phyloP scores from a whole-genome alignment of 2,113 vertebrate genomes.

The Balaeniceps rex region DNA sequence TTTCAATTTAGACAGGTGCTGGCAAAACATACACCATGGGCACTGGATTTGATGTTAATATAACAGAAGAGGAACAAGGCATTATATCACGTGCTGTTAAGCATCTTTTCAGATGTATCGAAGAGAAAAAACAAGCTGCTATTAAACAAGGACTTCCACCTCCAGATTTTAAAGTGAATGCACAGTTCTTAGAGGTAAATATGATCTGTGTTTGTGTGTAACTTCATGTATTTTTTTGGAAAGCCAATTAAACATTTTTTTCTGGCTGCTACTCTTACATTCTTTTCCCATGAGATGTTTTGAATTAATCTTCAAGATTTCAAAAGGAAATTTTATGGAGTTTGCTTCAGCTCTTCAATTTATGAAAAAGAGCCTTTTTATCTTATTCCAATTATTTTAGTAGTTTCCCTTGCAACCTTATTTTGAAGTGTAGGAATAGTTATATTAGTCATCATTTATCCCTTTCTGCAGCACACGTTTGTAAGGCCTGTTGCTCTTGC shows the following conservation, averaged over 20 bases:
- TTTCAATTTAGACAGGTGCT: slow-evolving; percentile 86
- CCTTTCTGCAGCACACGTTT: not conserved
- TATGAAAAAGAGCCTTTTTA: not conserved
- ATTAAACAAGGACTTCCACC: slow-evolving; percentile 85
- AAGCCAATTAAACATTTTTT: not conserved
- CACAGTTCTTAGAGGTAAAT: slow-evolving; percentile 94
- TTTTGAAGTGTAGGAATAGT: not conserved
- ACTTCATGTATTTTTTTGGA: not conserved
- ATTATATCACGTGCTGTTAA: slow-evolving; percentile 93
- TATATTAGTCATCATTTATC: not conserved
- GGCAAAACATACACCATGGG: slow-evolving; percentile 99
- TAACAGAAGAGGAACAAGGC: slow-evolving; percentile 90
- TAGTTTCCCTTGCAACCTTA: not conserved
- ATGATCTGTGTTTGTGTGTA: not conserved
- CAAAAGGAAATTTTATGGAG: not conserved
- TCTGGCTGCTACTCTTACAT: not conserved
- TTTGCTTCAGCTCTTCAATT: not conserved
- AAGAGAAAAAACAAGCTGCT: slow-evolving; percentile 84
- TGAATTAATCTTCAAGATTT: not conserved
- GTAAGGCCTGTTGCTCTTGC: not conserved
- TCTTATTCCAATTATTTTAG: not conserved
- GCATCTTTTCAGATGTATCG: slow-evolving; percentile 92
- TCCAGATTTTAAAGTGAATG: slow-evolving; percentile 98
- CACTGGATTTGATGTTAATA: slow-evolving; percentile 94
- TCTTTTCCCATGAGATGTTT: not conserved